A percentile compares a stretch with the other conserved stretches of the same genome.
Conservation (phyloP, 2,888 invertebrate genomes). For the Nasonia oneida region DNA sequence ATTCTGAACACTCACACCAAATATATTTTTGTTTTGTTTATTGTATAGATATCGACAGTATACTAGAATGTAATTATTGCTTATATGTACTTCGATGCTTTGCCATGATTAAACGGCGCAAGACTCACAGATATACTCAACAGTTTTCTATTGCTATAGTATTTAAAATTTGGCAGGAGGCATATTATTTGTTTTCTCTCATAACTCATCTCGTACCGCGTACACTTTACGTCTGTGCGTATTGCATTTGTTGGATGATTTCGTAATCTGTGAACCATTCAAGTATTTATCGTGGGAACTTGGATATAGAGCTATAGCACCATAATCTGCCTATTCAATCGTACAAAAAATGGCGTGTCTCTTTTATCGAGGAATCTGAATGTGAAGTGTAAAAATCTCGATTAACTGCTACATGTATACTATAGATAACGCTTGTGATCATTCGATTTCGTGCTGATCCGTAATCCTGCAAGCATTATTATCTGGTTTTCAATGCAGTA, state of each 20-base stretch:
- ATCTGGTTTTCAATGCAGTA: neutral
- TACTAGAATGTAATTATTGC: slow-evolving; percentile 59
- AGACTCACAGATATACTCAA: slow-evolving; percentile 50
- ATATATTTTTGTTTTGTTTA: slow-evolving; percentile 55
- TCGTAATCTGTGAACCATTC: slow-evolving; percentile 23
- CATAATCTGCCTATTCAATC: slow-evolving; percentile 32
- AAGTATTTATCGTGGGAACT: slow-evolving; percentile 32
- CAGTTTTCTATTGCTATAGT: slow-evolving; percentile 37
- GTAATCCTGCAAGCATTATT: slow-evolving; percentile 1
- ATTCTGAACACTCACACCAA: slow-evolving; percentile 57
- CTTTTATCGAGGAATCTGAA: slow-evolving; percentile 30
- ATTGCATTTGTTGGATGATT: slow-evolving; percentile 11
- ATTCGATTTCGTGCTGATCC: neutral
- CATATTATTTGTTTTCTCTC: slow-evolving; percentile 41
- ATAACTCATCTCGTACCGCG: neutral
- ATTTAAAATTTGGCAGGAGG: slow-evolving; percentile 59
- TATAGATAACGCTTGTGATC: slow-evolving; percentile 4
- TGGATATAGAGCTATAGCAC: slow-evolving; percentile 47
- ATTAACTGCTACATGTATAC: slow-evolving; percentile 24
- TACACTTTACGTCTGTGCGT: neutral
- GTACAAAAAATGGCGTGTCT: slow-evolving; percentile 36
- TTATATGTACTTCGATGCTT: slow-evolving; percentile 60
- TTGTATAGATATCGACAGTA: slow-evolving; percentile 51
- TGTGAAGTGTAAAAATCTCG: slow-evolving; percentile 27
- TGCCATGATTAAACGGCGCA: slow-evolving; percentile 36